phyloP scores from a whole-genome alignment of 2,113 vertebrate genomes.

The Anser brachyrhynchus region DNA sequence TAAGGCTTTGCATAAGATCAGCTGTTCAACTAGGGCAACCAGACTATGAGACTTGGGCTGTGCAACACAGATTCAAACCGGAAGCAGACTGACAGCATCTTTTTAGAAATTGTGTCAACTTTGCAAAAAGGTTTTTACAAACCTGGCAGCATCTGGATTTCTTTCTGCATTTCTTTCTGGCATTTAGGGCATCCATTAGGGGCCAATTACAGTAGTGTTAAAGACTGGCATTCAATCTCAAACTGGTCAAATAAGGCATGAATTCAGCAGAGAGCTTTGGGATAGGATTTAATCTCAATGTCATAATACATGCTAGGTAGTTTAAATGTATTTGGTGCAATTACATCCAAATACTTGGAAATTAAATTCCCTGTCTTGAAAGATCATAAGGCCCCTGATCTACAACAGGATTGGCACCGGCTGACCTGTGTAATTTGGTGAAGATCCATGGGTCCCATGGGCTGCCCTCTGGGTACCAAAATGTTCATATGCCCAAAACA shows the following conservation, averaged over 20 bases:
- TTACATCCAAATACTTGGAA: conserved; percentile 10
- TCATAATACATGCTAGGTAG: conserved; percentile 2
- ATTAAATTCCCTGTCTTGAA: background rate
- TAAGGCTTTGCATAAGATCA: background rate
- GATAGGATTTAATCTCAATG: background rate
- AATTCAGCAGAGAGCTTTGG: background rate
- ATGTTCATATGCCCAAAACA: background rate
- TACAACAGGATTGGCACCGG: background rate
- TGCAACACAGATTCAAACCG: background rate
- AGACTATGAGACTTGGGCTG: background rate
- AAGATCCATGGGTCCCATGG: background rate
- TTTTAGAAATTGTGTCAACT: background rate
- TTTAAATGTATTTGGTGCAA: conserved; percentile 40
- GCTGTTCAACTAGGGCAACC: background rate
- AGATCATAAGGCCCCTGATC: background rate
- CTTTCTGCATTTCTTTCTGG: background rate
- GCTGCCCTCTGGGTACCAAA: background rate
- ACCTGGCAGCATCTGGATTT: background rate
- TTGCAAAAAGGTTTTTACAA: background rate
- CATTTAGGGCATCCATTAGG: background rate
- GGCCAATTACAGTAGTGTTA: background rate
- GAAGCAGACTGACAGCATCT: background rate
- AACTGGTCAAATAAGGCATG: background rate
- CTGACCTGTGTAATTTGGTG: background rate
- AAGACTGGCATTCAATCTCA: background rate